These are phyloP conservation scores for Drosophila ezoana DNA, from an alignment of 2,888 invertebrate genomes.

Conservation along the genomic window DNA sequence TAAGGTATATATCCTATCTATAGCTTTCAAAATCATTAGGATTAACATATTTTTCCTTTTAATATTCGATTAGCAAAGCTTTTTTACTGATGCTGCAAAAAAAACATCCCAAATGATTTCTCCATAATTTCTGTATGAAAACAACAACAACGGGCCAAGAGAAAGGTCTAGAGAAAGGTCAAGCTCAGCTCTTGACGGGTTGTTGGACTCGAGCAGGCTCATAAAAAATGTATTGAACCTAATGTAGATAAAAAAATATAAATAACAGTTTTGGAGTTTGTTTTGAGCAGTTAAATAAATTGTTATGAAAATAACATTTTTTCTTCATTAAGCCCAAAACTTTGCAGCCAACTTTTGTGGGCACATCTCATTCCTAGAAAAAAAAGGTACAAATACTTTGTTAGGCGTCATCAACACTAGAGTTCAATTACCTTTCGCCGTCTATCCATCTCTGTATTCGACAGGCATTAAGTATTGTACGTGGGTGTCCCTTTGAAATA, in stretches of 20 bases:
- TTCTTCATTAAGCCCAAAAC: neutral
- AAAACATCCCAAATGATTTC: neutral
- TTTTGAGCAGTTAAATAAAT: neutral
- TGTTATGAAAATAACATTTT: neutral
- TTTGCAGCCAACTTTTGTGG: conserved; percentile 1
- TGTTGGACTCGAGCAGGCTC: neutral
- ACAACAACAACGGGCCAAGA: too few species aligned
- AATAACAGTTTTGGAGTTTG: neutral
- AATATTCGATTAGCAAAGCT: neutral
- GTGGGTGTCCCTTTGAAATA: too few species aligned
- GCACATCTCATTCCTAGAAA: neutral
- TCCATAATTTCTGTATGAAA: neutral
- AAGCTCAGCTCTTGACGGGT: too few species aligned
- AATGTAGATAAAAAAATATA: neutral
- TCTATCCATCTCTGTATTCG: neutral
- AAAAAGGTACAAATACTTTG: neutral
- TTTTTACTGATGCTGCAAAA: neutral
- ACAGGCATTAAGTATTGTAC: too few species aligned
- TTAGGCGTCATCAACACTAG: neutral
- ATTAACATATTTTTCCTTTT: neutral
- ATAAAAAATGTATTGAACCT: neutral
- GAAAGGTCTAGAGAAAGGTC: too few species aligned
- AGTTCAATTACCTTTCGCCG: neutral
- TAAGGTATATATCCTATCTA: neutral
- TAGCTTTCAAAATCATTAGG: neutral